A percentile compares a stretch with the other conserved stretches of the same genome.
Evolutionary conservation across 1,140 invertebrate genomes (phyloP).

Genomic region (Schmidtea mediterranea): DNA sequence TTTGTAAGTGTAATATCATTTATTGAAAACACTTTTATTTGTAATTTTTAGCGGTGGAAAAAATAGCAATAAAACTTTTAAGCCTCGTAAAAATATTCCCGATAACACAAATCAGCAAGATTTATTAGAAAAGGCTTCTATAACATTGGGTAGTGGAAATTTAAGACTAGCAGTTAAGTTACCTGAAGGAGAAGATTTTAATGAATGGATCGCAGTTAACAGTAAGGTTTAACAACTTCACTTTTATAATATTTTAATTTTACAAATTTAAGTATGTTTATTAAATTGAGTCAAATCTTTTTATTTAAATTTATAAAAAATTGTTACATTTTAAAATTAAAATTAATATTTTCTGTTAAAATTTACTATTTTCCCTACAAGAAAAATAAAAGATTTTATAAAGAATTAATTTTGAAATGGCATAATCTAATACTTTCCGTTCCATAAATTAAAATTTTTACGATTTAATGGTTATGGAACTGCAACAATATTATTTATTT

Average conservation of each 20-base stretch:
- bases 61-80: conserved; percentile 40
- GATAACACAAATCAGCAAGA: conserved; percentile 97
- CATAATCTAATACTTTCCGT: too few relatives aligned
- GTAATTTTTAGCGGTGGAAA: neutral
- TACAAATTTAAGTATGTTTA: neutral
- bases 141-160: conserved; percentile 86
- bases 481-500: too few relatives aligned
- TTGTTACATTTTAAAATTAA: too few relatives aligned
- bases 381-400: too few relatives aligned
- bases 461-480: too few relatives aligned
- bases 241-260: neutral
- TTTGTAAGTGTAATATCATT: neutral
- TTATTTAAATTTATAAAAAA: neutral
- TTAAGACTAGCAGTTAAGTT: conserved; percentile 72
- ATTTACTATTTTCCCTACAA: too few relatives aligned
- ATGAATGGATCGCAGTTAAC: conserved; percentile 98
- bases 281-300: neutral
- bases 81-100: conserved; percentile 93
- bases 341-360: too few relatives aligned
- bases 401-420: too few relatives aligned
- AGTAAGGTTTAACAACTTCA: conserved; percentile 42
- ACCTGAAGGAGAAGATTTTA: conserved; percentile 91
- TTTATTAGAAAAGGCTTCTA: conserved; percentile 92
- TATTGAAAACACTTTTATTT: neutral
- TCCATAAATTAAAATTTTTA: too few relatives aligned